Base-by-base conservation (phyloP, 1,140 invertebrate genomes). In the Geopemphigus sp. region DNA sequence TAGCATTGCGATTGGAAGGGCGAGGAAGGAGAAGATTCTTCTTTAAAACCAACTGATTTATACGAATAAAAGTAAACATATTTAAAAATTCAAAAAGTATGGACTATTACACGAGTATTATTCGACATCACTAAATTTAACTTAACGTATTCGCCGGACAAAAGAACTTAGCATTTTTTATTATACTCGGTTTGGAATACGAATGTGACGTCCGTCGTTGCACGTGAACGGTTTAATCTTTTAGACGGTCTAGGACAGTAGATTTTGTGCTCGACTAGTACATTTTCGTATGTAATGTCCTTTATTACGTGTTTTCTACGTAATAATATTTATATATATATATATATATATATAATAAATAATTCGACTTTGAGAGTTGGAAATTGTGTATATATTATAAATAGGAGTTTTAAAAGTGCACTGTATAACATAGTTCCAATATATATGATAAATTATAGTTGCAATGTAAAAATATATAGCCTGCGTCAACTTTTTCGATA, bases 101-200 rank as follows among this genome's bases (percentile, higher is more conserved):
- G 2, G 1, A 19, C 32, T 11, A 45, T 66, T 66, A n/a, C 26
- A 22, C 63, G 32, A 39, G 61, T 14, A 39, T 66, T 12, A 11
- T 12, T 39, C 19, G 29, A 19, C 2, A 32, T 22, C 32, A 14
- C 32, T 66, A 22, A 66, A 66, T 66, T 29, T 45, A 1, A 66
- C 32, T 66, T 66, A 45, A 66, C 63, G 3, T 12, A 39, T 66
- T 66, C 5, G 3, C 63, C 4, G 12, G 32, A 66, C 39, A 66
- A 45, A 66, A 39, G 32, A 66, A n/a, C 22, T n/a, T 39, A 66
- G 22, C 19, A 66, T 66, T 66, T 66, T n/a, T 39, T 66, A 39
- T 66, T 45, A 19, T 66, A 17, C 22, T 2, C 29, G 10, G 4
- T 64, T 22, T 0, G 4, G 64, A 68, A 68, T 68, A 22, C n/a